Evolutionary conservation across 2,888 invertebrate species (phyloP).

Genomic region (Blastobasis adustella): DNA sequence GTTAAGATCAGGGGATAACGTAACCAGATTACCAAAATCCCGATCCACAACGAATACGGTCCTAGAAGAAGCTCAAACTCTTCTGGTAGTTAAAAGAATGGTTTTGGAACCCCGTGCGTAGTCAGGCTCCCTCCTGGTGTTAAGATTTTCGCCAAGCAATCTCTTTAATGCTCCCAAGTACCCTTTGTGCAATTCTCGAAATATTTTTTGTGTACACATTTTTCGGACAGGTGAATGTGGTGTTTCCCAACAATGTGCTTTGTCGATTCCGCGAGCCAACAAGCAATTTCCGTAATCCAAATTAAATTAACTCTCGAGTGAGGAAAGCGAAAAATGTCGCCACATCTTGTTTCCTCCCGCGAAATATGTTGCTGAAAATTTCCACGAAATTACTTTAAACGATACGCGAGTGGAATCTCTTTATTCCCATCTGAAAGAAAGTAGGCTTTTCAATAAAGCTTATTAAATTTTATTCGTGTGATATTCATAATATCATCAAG

Average conservation of each 20-base stretch:
- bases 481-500: too few relatives aligned
- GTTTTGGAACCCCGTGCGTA: slow-evolving; percentile 14
- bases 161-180: slow-evolving; percentile 54
- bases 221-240: slow-evolving; percentile 22
- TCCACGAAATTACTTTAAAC: too few relatives aligned
- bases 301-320: not conserved
- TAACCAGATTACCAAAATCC: slow-evolving; percentile 22
- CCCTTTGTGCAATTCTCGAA: slow-evolving; percentile 24
- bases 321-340: too few relatives aligned
- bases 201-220: slow-evolving; percentile 11
- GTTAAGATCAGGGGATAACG: slow-evolving; percentile 21
- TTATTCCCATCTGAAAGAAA: too few relatives aligned
- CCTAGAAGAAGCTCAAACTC: slow-evolving; percentile 9
- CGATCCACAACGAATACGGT: not conserved
- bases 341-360: too few relatives aligned
- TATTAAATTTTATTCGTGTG: too few relatives aligned
- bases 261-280: not conserved
- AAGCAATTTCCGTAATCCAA: not conserved
- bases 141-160: slow-evolving; percentile 39
- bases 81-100: slow-evolving; percentile 16
- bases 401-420: too few relatives aligned
- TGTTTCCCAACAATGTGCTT: not conserved
- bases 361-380: too few relatives aligned
- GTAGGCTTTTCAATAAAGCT: too few relatives aligned
- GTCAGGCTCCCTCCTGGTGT: slow-evolving; percentile 23